Base-by-base conservation (phyloP, 1,140 invertebrate genomes). In the Monomorium pharaonis region DNA sequence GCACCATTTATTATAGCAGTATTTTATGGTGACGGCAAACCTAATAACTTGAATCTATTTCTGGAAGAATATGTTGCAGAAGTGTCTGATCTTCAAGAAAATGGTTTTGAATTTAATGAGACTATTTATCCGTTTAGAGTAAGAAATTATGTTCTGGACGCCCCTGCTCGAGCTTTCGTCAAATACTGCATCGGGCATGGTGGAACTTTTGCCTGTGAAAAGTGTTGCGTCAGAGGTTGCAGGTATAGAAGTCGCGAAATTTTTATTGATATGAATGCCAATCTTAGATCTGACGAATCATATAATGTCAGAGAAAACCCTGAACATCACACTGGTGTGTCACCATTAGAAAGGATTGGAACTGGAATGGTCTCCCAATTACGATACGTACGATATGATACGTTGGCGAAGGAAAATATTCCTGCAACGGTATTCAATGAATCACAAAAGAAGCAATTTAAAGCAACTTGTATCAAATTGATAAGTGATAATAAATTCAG, bases 311-410 rank as follows among this genome's bases (percentile, higher is more conserved):
- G 33, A 21, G n/a, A 7, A 63, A 18, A 63, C 18, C 21, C 27
- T 63, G 2, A n/a, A 7, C 62, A 63, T 37, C 62, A 63, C 33
- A 63, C 33, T 63, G n/a, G 10, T 5, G 18, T n/a, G 18, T 63
- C 62, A 37, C 30, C 62, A n/a, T 63, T 63, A 63, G 62, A 63
- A 63, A 30, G 7, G 10, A 63, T 63, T 63, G 30, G 62, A 37
- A 63, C 33, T 30, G 33, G 62, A 18, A 63, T 63, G 62, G 18
- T 63, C 7, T 63, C 62, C 7, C 62, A 63, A 18, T 63, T 63
- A 63, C 2, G 18, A 10, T 18, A 63, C 37, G 62, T 33, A 63
- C n/a, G n/a, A n/a, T n/a, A n/a, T n/a, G n/a, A n/a, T n/a, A n/a
- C n/a, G n/a, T n/a, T n/a, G n/a, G n/a, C n/a, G n/a, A n/a, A n/a